Percentiles rank a stretch among this genome's conserved stretches.
These are phyloP conservation scores for Riptortus pedestris DNA, from an alignment of 1,140 invertebrate species.

Conservation along the genomic window DNA sequence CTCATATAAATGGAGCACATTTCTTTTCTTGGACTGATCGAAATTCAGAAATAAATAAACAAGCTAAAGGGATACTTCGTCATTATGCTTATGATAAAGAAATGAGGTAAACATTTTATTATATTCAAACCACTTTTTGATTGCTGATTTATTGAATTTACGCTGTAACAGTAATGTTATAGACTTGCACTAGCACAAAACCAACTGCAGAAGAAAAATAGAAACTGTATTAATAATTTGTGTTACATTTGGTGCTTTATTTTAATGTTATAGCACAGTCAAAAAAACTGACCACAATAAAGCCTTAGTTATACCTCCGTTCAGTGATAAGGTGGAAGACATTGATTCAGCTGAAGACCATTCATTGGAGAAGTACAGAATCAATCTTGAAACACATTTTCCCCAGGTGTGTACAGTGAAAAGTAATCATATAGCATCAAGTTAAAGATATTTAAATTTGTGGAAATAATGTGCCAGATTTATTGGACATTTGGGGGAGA, in stretches of 20 bases:
- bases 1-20: slow-evolving; percentile 2
- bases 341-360: neutral
- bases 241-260: neutral
- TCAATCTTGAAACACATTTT: neutral
- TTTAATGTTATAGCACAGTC: too few species aligned
- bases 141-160: neutral
- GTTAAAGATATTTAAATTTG: too few species aligned
- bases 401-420: slow-evolving; percentile 11
- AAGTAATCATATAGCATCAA: too few species aligned
- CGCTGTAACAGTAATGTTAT: too few species aligned
- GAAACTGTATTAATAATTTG: neutral
- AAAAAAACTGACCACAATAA: slow-evolving; percentile 8
- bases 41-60: neutral
- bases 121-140: neutral
- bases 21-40: slow-evolving; percentile 4
- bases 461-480: too few species aligned
- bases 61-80: neutral
- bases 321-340: neutral
- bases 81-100: neutral
- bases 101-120: neutral
- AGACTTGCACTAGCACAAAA: too few species aligned
- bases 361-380: neutral
- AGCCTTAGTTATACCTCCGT: neutral
- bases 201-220: too few species aligned
- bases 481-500: too few species aligned